Percentiles rank a stretch among this genome's conserved stretches.
Evolutionary conservation across 2,797 vertebrate genomes (phyloP).

Genomic region (Ambastaia sidthimunki): DNA sequence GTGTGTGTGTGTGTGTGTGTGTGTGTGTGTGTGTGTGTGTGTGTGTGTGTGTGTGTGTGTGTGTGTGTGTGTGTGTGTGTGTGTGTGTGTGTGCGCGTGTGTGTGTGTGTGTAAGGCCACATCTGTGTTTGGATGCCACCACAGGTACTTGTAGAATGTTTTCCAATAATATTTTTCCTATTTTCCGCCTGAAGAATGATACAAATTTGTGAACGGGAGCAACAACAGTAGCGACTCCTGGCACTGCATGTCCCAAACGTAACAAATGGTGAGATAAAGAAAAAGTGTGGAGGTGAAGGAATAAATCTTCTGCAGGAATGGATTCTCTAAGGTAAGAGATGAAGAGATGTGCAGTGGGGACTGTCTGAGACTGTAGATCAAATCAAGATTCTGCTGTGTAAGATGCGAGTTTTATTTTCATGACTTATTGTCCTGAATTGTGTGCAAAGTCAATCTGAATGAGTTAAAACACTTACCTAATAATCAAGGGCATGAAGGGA

Average conservation of each 20-base stretch:
- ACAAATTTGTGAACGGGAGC: constrained; percentile 53
- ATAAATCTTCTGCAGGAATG: background rate
- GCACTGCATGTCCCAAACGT: background rate
- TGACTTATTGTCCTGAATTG: background rate
- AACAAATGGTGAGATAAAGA: background rate
- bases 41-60: no score
- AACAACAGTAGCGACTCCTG: background rate
- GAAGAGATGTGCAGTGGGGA: background rate
- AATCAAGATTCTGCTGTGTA: background rate
- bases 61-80: no score
- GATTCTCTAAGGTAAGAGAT: constrained; percentile 3
- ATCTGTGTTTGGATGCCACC: constrained; percentile 38
- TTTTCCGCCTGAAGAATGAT: constrained; percentile 62
- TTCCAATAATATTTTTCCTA: constrained; percentile 73
- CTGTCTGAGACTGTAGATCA: background rate
- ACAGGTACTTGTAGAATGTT: constrained; percentile 66
- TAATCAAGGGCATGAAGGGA: constrained; percentile 89
- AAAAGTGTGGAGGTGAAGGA: background rate
- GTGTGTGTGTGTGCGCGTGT: constrained; percentile 18
- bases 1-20: no score
- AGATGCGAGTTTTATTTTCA: background rate
- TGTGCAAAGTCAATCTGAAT: background rate
- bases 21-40: no score
- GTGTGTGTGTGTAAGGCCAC: constrained; percentile 20
- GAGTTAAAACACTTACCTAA: constrained; percentile 79